A percentile compares a stretch with the other conserved stretches of the same genome.
Conservation (phyloP, 2,797 vertebrate species). For the Sphenopsis melanotis region DNA sequence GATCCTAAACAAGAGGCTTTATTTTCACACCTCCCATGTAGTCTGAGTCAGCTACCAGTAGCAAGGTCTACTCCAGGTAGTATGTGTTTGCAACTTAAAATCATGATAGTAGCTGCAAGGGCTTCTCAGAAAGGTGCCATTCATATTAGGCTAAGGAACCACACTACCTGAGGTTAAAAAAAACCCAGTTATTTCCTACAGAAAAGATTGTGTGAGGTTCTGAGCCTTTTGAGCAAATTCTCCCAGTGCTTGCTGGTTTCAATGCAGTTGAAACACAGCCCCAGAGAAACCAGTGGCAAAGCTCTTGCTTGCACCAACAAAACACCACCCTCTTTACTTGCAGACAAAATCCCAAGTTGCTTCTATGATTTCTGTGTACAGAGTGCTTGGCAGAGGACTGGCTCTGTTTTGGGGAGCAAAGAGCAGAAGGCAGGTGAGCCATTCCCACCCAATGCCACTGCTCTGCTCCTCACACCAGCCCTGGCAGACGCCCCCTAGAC, state of each 20-base stretch:
- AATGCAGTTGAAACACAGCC: background rate
- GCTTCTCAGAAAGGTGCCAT: background rate
- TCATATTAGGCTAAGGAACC: background rate
- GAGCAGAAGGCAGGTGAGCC: background rate
- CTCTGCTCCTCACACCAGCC: background rate
- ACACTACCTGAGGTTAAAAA: background rate
- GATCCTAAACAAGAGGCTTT: background rate
- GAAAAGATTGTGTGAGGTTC: background rate
- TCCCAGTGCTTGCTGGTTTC: background rate
- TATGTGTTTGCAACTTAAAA: background rate
- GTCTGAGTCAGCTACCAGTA: background rate
- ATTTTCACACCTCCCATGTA: background rate
- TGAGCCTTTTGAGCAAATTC: background rate
- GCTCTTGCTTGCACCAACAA: background rate
- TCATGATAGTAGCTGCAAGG: background rate
- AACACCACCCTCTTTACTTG: background rate
- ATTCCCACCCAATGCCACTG: background rate
- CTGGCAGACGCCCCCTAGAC: background rate
- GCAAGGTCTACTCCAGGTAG: background rate
- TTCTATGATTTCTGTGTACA: background rate
- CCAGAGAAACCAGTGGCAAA: background rate
- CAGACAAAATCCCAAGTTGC: background rate
- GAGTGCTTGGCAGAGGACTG: background rate
- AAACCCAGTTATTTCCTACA: accelerated
- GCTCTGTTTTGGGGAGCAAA: background rate